phyloP scores from a whole-genome alignment of 2,113 vertebrate species.

The Trachemys scripta region DNA sequence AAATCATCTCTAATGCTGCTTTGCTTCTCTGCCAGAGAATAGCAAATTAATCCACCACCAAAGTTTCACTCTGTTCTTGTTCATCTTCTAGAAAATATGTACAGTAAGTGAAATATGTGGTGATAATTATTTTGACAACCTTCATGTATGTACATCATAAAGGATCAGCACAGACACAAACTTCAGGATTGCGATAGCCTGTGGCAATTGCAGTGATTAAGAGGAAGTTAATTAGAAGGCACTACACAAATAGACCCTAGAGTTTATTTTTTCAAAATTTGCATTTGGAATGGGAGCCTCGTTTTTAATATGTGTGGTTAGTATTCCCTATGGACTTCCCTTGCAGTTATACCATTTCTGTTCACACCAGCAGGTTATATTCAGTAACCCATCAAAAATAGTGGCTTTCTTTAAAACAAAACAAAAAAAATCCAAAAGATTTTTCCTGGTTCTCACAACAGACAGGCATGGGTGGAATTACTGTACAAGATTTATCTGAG shows the following conservation, averaged over 20 bases:
- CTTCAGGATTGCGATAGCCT: constrained; percentile 34
- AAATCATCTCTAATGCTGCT: constrained; percentile 1
- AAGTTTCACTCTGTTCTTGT: constrained; percentile 13
- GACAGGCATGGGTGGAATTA: neutral
- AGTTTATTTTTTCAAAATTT: constrained; percentile 66
- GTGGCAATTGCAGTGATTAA: constrained; percentile 69
- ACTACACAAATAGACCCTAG: constrained; percentile 61
- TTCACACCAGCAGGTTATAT: constrained; percentile 5
- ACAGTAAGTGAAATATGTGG: constrained; percentile 51
- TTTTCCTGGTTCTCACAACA: neutral
- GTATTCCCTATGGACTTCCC: constrained; percentile 37
- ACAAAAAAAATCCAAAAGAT: neutral
- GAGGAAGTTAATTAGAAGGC: constrained; percentile 66
- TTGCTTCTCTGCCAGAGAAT: constrained; percentile 3
- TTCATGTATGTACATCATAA: neutral
- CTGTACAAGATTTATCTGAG: neutral
- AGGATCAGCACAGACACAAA: constrained; percentile 41
- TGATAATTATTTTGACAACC: constrained; percentile 68
- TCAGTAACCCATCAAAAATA: neutral
- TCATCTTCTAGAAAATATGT: constrained; percentile 38
- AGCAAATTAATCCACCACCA: constrained; percentile 25
- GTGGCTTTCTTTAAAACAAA: constrained; percentile 14
- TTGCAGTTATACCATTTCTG: neutral
- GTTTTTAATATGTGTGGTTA: constrained; percentile 32
- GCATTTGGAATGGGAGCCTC: constrained; percentile 49